phyloP scores from a whole-genome alignment of 2,113 vertebrate species.

The Acanthochromis polyacanthus region DNA sequence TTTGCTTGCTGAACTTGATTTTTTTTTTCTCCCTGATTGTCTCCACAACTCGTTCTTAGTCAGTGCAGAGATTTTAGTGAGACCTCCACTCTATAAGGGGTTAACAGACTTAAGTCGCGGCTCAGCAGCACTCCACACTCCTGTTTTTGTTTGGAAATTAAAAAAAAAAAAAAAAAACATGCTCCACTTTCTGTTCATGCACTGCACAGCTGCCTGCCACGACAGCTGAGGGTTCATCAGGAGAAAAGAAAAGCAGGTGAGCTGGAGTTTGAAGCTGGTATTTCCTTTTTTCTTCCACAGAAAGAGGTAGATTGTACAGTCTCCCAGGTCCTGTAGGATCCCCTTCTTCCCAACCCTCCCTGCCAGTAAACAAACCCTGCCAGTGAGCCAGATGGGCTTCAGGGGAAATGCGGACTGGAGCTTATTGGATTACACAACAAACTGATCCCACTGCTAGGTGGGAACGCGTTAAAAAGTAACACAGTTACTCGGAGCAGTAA shows the following conservation, averaged over 20 bases:
- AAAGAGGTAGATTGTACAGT: constrained; percentile 76
- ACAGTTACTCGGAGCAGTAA: neutral
- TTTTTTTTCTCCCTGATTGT: neutral
- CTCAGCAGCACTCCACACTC: constrained; percentile 33
- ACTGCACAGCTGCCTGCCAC: neutral
- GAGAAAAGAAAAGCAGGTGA: neutral
- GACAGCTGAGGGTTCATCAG: neutral
- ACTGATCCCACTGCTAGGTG: constrained; percentile 43
- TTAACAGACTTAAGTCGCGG: constrained; percentile 40
- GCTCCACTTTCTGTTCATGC: constrained; percentile 32
- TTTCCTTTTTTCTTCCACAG: constrained; percentile 36
- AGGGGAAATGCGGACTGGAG: constrained; percentile 89
- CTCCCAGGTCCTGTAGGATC: constrained; percentile 77
- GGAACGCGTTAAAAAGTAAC: constrained; percentile 13
- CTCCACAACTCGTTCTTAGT: constrained; percentile 21
- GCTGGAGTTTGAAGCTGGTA: constrained; percentile 14
- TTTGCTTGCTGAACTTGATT: neutral
- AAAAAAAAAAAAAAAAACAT: neutral
- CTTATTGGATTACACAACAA: constrained; percentile 72
- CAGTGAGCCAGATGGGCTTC: constrained; percentile 85
- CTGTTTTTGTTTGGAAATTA: constrained; percentile 24
- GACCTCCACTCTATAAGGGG: constrained; percentile 22
- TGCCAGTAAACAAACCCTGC: constrained; percentile 90
- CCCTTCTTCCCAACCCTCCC: constrained; percentile 74
- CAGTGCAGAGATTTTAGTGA: constrained; percentile 64